Base-by-base conservation (phyloP, 2,888 invertebrate genomes). In the Beris morrisii region DNA sequence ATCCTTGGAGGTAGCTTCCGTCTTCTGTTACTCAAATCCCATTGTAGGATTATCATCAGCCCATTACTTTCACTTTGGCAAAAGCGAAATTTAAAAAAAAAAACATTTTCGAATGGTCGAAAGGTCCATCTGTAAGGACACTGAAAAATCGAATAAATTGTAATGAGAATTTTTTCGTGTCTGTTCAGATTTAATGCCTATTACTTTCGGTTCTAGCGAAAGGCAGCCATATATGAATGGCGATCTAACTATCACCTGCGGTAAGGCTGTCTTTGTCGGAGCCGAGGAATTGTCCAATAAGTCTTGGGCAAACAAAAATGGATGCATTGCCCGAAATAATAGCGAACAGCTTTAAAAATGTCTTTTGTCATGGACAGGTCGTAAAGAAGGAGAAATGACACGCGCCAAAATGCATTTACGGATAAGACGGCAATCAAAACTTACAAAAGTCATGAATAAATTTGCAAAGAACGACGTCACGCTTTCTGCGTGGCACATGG, bases 21-120 rank as follows among this genome's bases (percentile, higher is more conserved):
- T 61, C 61, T 52, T 61, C 50, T 61, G 61, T 61, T 61, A 43
- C n/a, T 32, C 13, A 22, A 9, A 61, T 61, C 9, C 50, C 50
- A 52, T 15, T 48, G 61, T 50, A 52, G 32, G 61, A 61, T 61
- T 22, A 52, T 50, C 50, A 57, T 57, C 57, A 22, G 48, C n/a
- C 11, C 50, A 61, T 61, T 61, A 61, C 61, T 61, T 61, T 61
- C 61, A 61, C 52, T 32, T 61, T 50, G 61, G 46, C 32, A 59
- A 46, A 59, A 48, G 12, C 28, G 50, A n/a, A 22, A 11, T 22
- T 31, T 31, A 32, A 9, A 61, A 43, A 61, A 61, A 52, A 50
- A 61, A 61, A 50, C n/a, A 52, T 61, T 61, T 61, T 50, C 50
- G 12, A 50, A 9, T n/a, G 45, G 57, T 44, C 44, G 13, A 15